A percentile compares a stretch with the other conserved stretches of the same genome.
Evolutionary conservation across 2,888 invertebrate genomes (phyloP).

Genomic region (Didymodactylos carnosus): DNA sequence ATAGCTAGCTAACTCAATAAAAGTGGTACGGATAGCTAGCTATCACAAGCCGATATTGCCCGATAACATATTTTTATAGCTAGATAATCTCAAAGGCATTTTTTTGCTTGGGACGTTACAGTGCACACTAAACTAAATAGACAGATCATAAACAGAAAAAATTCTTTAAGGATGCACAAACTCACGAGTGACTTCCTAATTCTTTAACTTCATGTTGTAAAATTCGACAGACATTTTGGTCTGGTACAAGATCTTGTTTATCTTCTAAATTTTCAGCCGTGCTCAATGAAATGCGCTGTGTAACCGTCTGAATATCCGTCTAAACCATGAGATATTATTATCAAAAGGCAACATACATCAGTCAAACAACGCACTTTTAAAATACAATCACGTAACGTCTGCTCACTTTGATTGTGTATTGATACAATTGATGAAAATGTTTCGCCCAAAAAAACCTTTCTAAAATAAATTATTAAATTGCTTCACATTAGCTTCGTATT

Average conservation of each 20-base stretch:
- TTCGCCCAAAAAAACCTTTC: constrained; percentile 87
- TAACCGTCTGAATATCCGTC: constrained; percentile 77
- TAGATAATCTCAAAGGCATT: too few species aligned
- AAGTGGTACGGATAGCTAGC: too few species aligned
- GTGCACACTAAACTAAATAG: too few species aligned
- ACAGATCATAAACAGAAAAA: too few species aligned
- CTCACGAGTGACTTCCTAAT: constrained; percentile 82
- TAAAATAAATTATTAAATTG: too few species aligned
- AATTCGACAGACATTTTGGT: constrained; percentile 77
- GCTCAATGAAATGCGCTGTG: constrained; percentile 64
- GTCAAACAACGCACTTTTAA: constrained; percentile 46
- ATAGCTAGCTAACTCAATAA: too few species aligned
- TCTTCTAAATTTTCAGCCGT: neutral
- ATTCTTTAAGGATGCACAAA: too few species aligned
- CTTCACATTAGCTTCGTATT: neutral
- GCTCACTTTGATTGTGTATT: constrained; percentile 78
- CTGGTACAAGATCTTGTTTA: constrained; percentile 42
- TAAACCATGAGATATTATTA: too few species aligned
- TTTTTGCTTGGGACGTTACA: too few species aligned
- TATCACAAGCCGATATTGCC: too few species aligned
- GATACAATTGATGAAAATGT: constrained; percentile 92
- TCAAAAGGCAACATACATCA: too few species aligned
- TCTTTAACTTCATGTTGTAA: constrained; percentile 99
- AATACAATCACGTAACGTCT: constrained; percentile 57
- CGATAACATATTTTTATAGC: too few species aligned